phyloP scores from a whole-genome alignment of 35 echinoderm and acorn worm species.

The Hemicentrotus pulcherrimus region DNA sequence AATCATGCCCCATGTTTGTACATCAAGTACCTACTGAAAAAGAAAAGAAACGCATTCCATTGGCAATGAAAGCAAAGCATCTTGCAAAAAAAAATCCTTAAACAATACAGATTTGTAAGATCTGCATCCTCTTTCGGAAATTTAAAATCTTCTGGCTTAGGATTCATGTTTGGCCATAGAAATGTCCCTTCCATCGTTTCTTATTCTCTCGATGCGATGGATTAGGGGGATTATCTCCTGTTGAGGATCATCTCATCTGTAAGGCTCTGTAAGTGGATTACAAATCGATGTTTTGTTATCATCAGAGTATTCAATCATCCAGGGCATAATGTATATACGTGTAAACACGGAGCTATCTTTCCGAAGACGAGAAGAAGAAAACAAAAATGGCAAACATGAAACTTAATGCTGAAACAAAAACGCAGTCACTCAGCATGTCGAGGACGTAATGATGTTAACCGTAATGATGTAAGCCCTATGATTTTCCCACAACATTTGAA shows the following conservation, averaged over 20 bases:
- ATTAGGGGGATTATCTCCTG: not conserved
- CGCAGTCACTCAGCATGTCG: no score
- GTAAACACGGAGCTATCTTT: not conserved
- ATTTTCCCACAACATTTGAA: no score
- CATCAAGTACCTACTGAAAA: not conserved
- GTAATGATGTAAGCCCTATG: no score
- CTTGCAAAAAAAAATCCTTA: not conserved
- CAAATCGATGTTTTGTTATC: not conserved
- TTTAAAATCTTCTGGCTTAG: not conserved
- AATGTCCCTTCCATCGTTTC: not conserved
- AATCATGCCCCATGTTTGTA: not conserved
- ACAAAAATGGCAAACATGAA: no score
- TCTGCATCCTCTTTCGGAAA: not conserved
- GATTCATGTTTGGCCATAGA: not conserved
- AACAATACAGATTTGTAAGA: not conserved
- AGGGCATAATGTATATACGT: not conserved
- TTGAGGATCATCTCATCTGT: not conserved
- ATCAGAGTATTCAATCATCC: not conserved
- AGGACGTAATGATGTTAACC: no score
- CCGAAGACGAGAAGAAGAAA: not conserved
- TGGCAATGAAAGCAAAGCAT: not conserved
- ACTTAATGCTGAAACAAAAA: no score
- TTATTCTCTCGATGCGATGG: not conserved
- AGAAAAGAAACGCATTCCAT: not conserved
- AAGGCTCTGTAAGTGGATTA: not conserved